Conservation (phyloP, 2,888 invertebrate genomes). For the Brachypterus glaber region DNA sequence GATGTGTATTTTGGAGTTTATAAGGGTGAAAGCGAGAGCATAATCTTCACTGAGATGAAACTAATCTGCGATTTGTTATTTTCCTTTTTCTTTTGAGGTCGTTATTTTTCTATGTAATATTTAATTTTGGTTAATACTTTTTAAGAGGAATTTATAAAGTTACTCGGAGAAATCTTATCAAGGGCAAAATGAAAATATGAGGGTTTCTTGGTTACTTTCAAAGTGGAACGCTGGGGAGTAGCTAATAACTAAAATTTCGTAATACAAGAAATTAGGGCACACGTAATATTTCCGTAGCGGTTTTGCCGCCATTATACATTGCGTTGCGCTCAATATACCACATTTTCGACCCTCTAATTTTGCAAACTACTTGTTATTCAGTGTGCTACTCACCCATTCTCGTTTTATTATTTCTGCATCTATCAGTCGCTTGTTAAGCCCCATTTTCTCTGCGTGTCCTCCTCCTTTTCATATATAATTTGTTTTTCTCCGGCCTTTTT, state of each 20-base stretch:
- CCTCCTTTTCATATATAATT: constrained; percentile 31
- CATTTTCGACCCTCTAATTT: constrained; percentile 32
- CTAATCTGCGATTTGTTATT: too few species aligned
- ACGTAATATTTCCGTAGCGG: constrained; percentile 25
- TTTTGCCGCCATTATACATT: constrained; percentile 24
- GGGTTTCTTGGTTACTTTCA: too few species aligned
- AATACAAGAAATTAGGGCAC: constrained; percentile 18
- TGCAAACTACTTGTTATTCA: constrained; percentile 36
- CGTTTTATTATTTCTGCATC: constrained; percentile 35
- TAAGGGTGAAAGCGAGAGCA: too few species aligned
- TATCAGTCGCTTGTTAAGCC: constrained; percentile 38
- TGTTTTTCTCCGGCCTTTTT: constrained; percentile 30
- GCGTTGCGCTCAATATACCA: constrained; percentile 30
- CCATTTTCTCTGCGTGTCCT: too few species aligned
- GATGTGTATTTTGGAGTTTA: too few species aligned
- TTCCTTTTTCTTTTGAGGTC: too few species aligned
- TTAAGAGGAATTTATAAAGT: too few species aligned
- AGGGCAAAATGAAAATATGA: too few species aligned
- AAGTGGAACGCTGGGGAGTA: constrained; percentile 19
- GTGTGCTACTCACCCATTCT: constrained; percentile 24
- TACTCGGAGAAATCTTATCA: too few species aligned
- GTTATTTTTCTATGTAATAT: too few species aligned
- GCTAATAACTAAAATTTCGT: constrained; percentile 20
- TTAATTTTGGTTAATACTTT: too few species aligned
- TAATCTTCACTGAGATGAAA: too few species aligned